Base-by-base conservation (phyloP, 2,113 vertebrate genomes). In the Gymnobelideus leadbeateri region DNA sequence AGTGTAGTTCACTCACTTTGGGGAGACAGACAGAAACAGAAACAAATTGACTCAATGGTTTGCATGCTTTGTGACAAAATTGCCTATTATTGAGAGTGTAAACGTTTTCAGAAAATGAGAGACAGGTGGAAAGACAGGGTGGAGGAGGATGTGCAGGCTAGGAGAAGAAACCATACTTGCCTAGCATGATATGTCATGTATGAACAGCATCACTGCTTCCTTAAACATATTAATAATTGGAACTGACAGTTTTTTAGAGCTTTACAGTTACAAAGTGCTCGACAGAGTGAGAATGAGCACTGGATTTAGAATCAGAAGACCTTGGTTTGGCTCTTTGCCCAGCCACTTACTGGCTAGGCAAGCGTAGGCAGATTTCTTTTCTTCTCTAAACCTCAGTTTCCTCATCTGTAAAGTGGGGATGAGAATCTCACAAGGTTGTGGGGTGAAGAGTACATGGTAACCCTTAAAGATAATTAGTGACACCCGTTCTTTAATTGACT, bases 61-160 rank as follows among this genome's bases (percentile, higher is more conserved):
- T 96, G 97, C 96, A 96, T 96, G 94, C 94, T 97, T 96, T 96
- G 95, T 97, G 96, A 97, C 95, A 97, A 98, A 98, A 98, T 96
- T 94, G 93, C 96, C 91, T 96, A 92, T 97, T 98, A 97, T 96
- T 95, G 94, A 96, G 8, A 95, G 47, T 93, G 95, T 95, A 97
- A 96, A 95, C 92, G 43, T 97, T 98, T 98, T 94, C 61, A 97
- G 98, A 98, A 97, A 97, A 98, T 57, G 93, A 91, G 54, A 61
- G 91, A 94, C 95, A 96, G 95, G 46, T 84, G 90, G 91, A 96
- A 96, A 95, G 93, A 91, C 0, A 52, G 95, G 46, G 89, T 93
- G 52, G 95, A 89, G 28, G 46, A 94, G 53, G 93, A 93, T 97
- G 89, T 53, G 96, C 89, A 92, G 94, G 90, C 92, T 97, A 89